Conservation (phyloP, 2,113 vertebrate species). For the Engystomops pustulosus region DNA sequence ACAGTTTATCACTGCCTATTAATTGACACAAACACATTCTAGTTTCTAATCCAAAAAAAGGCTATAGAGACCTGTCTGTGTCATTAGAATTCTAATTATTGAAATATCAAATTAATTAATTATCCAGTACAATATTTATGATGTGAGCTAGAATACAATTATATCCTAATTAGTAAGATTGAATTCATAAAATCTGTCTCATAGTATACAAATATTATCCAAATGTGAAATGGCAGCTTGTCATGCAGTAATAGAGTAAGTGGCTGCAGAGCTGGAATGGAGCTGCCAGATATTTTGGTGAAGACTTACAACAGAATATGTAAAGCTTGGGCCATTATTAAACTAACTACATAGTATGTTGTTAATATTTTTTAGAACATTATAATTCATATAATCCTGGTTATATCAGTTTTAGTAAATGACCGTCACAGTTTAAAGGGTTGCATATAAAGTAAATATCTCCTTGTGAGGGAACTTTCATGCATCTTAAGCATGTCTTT, state of each 20-base stretch:
- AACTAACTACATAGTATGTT: background rate
- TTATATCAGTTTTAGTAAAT: too few relatives aligned
- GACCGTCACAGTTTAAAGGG: too few relatives aligned
- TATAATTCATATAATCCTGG: too few relatives aligned
- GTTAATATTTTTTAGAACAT: too few relatives aligned
- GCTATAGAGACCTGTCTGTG: background rate
- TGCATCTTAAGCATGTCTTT: too few relatives aligned
- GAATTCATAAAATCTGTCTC: background rate
- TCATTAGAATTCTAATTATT: slow-evolving; percentile 7
- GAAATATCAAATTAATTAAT: background rate
- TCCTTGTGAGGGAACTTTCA: too few relatives aligned
- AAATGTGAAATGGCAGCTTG: background rate
- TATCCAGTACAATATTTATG: background rate
- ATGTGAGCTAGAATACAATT: slow-evolving; percentile 3
- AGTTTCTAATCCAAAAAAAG: background rate
- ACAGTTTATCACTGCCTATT: background rate
- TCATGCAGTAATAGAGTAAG: background rate
- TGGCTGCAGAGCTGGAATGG: background rate
- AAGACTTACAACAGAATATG: background rate
- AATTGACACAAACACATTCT: background rate
- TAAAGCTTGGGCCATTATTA: background rate
- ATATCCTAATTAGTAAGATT: background rate
- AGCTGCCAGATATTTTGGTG: background rate
- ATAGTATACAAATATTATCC: slow-evolving; percentile 2
- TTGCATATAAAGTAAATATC: too few relatives aligned